These are phyloP conservation scores for Hippoglossus hippoglossus DNA, from an alignment of 2,797 vertebrate species.

Conservation along the genomic window DNA sequence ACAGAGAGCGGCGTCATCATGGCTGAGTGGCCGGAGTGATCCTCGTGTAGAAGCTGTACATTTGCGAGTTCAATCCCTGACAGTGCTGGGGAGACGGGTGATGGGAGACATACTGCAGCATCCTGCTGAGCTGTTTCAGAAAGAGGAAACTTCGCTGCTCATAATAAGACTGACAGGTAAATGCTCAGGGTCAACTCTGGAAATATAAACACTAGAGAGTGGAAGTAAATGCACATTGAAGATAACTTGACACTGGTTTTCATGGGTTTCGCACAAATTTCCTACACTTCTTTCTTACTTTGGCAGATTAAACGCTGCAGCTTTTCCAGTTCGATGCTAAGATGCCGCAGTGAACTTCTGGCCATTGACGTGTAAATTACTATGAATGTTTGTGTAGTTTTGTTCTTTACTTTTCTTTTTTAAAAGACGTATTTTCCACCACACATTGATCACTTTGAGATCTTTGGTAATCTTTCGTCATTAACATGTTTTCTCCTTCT, in stretches of 20 bases:
- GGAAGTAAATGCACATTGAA: not conserved
- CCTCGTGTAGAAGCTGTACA: conserved; percentile 19
- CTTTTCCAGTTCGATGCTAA: too few relatives aligned
- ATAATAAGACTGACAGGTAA: too few relatives aligned
- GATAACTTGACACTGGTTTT: not conserved
- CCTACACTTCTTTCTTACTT: too few relatives aligned
- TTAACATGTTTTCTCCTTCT: not conserved
- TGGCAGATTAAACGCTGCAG: too few relatives aligned
- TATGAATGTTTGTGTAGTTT: too few relatives aligned
- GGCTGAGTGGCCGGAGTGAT: conserved; percentile 26
- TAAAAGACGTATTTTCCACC: too few relatives aligned
- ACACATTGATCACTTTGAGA: not conserved
- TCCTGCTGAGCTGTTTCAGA: too few relatives aligned
- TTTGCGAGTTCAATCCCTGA: conserved; percentile 34
- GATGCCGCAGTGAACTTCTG: too few relatives aligned
- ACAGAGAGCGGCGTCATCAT: conserved; percentile 49
- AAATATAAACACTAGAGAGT: not conserved
- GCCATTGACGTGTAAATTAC: too few relatives aligned
- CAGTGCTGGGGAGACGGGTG: not conserved
- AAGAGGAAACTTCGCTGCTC: too few relatives aligned
- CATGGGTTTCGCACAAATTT: too few relatives aligned
- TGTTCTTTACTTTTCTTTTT: too few relatives aligned
- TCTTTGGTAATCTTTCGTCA: not conserved
- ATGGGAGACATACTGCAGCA: not conserved
- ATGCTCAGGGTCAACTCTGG: not conserved